Evolutionary conservation across 2,113 vertebrate genomes (phyloP).

Genomic region (Forbesichthys papilliferus): DNA sequence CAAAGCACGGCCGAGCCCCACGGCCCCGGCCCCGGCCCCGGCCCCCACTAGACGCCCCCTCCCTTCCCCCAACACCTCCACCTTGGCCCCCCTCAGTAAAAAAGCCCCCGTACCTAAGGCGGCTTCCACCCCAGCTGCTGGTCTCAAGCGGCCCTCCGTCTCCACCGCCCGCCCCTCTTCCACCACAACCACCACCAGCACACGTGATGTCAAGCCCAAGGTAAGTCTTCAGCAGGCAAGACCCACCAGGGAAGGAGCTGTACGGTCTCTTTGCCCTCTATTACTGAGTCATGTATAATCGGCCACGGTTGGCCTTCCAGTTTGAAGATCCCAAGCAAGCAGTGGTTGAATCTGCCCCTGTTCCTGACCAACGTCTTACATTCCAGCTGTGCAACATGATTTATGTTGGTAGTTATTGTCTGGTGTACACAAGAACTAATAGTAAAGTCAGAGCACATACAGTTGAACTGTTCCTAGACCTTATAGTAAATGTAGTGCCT

Average conservation of each 20-base stretch:
- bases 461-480: too few relatives aligned
- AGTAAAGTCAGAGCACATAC: too few relatives aligned
- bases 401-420: too few relatives aligned
- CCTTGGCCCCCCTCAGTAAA: constrained; percentile 76
- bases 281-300: neutral
- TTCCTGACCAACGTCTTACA: too few relatives aligned
- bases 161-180: constrained; percentile 47
- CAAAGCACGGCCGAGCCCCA: constrained; percentile 74
- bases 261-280: neutral
- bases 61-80: constrained; percentile 63
- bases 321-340: too few relatives aligned
- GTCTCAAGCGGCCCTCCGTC: constrained; percentile 65
- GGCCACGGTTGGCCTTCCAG: neutral
- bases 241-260: too few relatives aligned
- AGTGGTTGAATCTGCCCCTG: too few relatives aligned
- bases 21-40: constrained; percentile 54
- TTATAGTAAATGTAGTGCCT: too few relatives aligned
- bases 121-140: constrained; percentile 59
- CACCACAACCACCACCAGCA: constrained; percentile 52
- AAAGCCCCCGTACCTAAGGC: constrained; percentile 78
- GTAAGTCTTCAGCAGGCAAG: constrained; percentile 70
- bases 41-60: constrained; percentile 75
- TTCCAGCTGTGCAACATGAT: too few relatives aligned
- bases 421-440: too few relatives aligned
- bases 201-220: constrained; percentile 81